Conservation (phyloP, 53 echinoderm and acorn worm genomes). For the Patiria pectinifera region DNA sequence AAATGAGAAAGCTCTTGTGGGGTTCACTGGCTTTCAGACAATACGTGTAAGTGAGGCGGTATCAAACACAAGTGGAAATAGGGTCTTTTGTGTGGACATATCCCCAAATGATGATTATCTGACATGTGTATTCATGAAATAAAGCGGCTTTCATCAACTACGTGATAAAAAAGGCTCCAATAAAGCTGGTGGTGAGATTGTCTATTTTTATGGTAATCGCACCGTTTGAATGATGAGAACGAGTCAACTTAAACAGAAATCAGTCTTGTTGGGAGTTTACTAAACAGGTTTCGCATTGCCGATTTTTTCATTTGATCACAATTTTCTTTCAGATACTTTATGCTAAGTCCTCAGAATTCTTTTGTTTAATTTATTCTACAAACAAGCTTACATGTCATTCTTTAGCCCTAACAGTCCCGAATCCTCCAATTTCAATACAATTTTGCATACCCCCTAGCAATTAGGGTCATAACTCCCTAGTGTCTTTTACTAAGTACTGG, state of each 20-base stretch:
- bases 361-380: too few species aligned
- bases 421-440: too few species aligned
- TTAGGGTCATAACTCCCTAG: too few species aligned
- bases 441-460: too few species aligned
- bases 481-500: too few species aligned
- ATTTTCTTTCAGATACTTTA: too few species aligned
- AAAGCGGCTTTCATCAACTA: slow-evolving; percentile 13
- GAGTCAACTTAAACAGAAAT: background rate
- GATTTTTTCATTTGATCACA: background rate
- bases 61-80: background rate
- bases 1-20: background rate
- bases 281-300: background rate
- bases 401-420: too few species aligned
- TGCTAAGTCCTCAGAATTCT: too few species aligned
- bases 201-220: background rate
- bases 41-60: background rate
- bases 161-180: background rate
- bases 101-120: background rate
- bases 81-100: background rate
- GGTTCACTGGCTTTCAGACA: background rate
- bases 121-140: background rate
- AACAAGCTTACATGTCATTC: too few species aligned
- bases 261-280: background rate
- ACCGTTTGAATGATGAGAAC: background rate
- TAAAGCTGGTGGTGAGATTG: background rate